Base-by-base conservation (phyloP, 1,140 invertebrate species). In the Wiebesia pumilae region DNA sequence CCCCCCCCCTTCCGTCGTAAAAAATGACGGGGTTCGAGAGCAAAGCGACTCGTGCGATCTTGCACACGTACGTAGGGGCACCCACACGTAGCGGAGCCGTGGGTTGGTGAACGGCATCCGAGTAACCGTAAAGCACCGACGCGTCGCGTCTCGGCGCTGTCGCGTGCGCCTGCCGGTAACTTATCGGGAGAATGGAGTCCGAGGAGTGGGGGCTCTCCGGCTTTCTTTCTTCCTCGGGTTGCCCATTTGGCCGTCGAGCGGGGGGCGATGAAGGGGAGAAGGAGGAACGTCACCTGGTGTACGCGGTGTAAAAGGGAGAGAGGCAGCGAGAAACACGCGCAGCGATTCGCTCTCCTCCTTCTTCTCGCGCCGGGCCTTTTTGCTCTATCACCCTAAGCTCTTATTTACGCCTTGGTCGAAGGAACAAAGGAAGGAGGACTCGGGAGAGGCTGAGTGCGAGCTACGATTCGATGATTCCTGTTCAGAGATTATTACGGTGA, bases 71-170 rank as follows among this genome's bases (percentile, higher is more conserved):
- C 24, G 58, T 6, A 62, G 21, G 3, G 0, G 27, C 27, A 62
- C 24, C 3, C 14, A 62, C 58, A 10, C 3, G 51, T 9, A 12
- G 51, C 19, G 51, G 10, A 2, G 12, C 51, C 51, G 58, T 62
- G 58, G 3, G 7, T 43, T 7, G 24, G 38, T 21, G 47, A 58
- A 30, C 77, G 14, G 77, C 77, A 79, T 69, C 35, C 58, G 87
- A 87, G 85, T 91, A 91, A 91, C 90, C 90, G 90, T 91, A 91
- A 91, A 90, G 81, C 88, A 85, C 89, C 86, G 35, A 21, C 84
- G 84, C 65, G 69, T 40, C 69, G 75, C 80, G 65, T 51, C 62
- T 67, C 78, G 85, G 58, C 24, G 75, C 78, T 83, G 87, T 86
- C 80, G 85, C 87, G 82, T 75, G 86, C 69, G 79, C 58, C 24